Conservation (phyloP, 1,140 invertebrate genomes). For the Laodelphax striatellus region DNA sequence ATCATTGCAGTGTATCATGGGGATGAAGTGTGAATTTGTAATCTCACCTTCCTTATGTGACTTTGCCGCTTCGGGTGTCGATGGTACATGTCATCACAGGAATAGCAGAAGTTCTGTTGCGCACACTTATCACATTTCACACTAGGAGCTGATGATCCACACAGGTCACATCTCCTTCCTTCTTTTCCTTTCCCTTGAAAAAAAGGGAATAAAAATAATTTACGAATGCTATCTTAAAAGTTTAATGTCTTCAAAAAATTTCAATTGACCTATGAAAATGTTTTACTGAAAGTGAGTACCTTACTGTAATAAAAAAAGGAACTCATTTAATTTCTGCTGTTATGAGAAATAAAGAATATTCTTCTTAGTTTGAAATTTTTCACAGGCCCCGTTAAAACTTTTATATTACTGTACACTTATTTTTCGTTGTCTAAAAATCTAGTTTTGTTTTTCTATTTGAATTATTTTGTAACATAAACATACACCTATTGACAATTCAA, state of each 20-base stretch:
- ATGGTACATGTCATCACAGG: slow-evolving; percentile 90
- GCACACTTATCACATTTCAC: slow-evolving; percentile 69
- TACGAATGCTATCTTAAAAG: not conserved
- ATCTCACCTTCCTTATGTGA: slow-evolving; percentile 60
- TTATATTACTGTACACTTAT: too few relatives aligned
- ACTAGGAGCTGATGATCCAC: slow-evolving; percentile 59
- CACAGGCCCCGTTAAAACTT: too few relatives aligned
- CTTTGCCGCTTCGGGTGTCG: slow-evolving; percentile 74
- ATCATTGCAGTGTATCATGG: too few relatives aligned
- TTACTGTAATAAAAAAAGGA: too few relatives aligned
- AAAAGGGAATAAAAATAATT: not conserved
- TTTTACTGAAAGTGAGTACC: not conserved
- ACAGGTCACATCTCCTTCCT: slow-evolving; percentile 61
- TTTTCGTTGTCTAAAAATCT: too few relatives aligned
- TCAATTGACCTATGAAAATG: not conserved
- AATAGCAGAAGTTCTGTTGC: slow-evolving; percentile 65
- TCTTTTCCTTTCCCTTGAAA: slow-evolving; percentile 26
- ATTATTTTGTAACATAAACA: too few relatives aligned
- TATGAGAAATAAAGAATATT: too few relatives aligned
- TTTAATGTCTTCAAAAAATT: not conserved
- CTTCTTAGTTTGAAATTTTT: too few relatives aligned
- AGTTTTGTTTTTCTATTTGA: too few relatives aligned
- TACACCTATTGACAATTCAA: too few relatives aligned
- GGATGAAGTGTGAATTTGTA: too few relatives aligned
- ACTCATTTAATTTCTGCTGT: too few relatives aligned